phyloP scores from a whole-genome alignment of 1,140 invertebrate genomes.

The Cecropterus lyciades region DNA sequence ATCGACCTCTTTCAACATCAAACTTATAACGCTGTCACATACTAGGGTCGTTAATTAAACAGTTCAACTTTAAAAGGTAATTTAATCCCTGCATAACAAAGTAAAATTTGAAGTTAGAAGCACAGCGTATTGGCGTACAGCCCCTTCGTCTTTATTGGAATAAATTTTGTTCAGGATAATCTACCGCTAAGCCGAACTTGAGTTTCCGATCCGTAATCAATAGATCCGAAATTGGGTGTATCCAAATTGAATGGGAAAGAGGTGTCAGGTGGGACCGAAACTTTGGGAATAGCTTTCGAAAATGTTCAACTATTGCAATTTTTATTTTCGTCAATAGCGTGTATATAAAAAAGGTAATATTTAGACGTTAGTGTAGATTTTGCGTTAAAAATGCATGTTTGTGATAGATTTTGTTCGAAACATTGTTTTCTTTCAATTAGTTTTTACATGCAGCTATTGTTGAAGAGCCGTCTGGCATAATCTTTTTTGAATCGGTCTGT shows the following conservation, averaged over 20 bases:
- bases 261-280: slow-evolving; percentile 48
- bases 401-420: too few relatives aligned
- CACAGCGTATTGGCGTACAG: background rate
- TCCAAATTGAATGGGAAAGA: slow-evolving; percentile 42
- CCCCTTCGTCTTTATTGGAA: slow-evolving; percentile 38
- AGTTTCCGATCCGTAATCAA: slow-evolving; percentile 46
- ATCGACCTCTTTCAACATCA: too few relatives aligned
- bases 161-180: slow-evolving; percentile 40
- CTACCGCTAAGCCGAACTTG: slow-evolving; percentile 29
- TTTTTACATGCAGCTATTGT: too few relatives aligned
- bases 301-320: slow-evolving; percentile 21
- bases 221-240: slow-evolving; percentile 51
- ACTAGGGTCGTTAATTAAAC: too few relatives aligned
- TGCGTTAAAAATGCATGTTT: background rate
- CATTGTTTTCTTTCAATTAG: too few relatives aligned
- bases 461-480: too few relatives aligned
- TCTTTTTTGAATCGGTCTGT: too few relatives aligned
- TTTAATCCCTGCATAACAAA: background rate
- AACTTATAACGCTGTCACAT: too few relatives aligned
- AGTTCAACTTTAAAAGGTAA: background rate
- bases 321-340: background rate
- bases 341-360: background rate
- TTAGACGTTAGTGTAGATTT: background rate
- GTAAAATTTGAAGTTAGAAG: slow-evolving; percentile 4
- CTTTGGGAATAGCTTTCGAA: slow-evolving; percentile 40